These are phyloP conservation scores for Pelobates fuscus DNA, from an alignment of 2,113 vertebrate species.

Conservation along the genomic window DNA sequence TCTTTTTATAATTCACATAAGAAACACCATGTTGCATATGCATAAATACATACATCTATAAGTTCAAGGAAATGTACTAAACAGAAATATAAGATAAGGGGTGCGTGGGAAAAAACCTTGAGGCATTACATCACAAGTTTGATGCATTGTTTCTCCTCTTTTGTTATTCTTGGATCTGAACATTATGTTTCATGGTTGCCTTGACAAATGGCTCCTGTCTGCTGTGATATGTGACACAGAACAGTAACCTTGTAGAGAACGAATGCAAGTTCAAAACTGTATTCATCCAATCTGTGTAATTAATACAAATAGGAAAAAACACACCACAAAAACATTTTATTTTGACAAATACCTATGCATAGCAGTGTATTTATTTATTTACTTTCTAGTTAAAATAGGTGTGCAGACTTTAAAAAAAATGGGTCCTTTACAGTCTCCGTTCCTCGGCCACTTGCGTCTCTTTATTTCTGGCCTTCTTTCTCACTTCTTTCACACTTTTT, in stretches of 20 bases:
- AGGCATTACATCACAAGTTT: conserved; percentile 22
- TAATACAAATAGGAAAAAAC: conserved; percentile 4
- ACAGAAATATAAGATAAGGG: background rate
- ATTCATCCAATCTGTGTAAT: background rate
- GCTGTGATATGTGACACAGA: conserved; percentile 1
- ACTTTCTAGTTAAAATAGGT: no score
- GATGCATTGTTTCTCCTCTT: conserved; percentile 4
- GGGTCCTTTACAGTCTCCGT: no score
- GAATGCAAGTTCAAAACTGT: background rate
- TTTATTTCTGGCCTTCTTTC: no score
- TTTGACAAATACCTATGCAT: background rate
- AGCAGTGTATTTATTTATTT: background rate
- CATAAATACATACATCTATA: background rate
- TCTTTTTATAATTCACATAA: background rate
- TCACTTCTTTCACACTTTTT: no score
- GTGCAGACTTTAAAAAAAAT: background rate
- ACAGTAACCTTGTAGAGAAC: conserved; percentile 7
- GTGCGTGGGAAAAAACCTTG: conserved; percentile 36
- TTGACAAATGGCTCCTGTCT: conserved; percentile 6
- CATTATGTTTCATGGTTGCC: conserved; percentile 17
- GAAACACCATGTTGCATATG: no score
- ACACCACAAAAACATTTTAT: background rate
- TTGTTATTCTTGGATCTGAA: conserved; percentile 26
- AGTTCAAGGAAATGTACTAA: conserved; percentile 7
- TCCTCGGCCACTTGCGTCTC: no score